phyloP scores from a whole-genome alignment of 2,797 vertebrate species.

The Tokudaia tokunoshimensis region DNA sequence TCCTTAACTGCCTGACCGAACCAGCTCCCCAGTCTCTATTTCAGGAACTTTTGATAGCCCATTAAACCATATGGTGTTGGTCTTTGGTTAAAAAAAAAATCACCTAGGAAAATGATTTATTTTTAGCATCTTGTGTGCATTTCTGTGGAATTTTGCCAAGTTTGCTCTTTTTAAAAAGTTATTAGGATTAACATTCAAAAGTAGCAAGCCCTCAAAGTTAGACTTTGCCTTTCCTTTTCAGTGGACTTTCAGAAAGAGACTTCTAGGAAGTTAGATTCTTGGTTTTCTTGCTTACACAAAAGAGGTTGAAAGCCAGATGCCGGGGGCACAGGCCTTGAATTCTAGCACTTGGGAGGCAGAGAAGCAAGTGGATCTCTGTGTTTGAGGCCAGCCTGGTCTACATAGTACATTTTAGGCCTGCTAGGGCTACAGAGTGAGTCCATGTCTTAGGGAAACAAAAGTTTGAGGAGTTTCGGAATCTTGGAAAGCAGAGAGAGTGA shows the following conservation, averaged over 20 bases:
- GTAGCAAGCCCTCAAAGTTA: slow-evolving; percentile 19
- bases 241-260: slow-evolving; percentile 38
- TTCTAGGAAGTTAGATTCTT: slow-evolving; percentile 53
- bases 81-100: slow-evolving; percentile 21
- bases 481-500: neutral
- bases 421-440: neutral
- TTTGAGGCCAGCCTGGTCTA: neutral
- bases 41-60: neutral
- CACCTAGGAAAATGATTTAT: slow-evolving; percentile 39
- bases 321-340: neutral
- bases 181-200: slow-evolving; percentile 39
- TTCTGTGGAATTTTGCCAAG: slow-evolving; percentile 50
- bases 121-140: slow-evolving; percentile 49
- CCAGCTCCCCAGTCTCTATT: neutral
- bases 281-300: slow-evolving; percentile 29
- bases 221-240: slow-evolving; percentile 15
- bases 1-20: neutral
- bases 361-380: neutral
- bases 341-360: neutral
- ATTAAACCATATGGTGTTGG: neutral
- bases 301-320: neutral
- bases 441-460: neutral
- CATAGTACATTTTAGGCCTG: neutral
- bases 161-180: slow-evolving; percentile 45
- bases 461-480: neutral